These are phyloP conservation scores for Neosilurus hyrtlii DNA, from an alignment of 2,797 vertebrate species.

Conservation along the genomic window DNA sequence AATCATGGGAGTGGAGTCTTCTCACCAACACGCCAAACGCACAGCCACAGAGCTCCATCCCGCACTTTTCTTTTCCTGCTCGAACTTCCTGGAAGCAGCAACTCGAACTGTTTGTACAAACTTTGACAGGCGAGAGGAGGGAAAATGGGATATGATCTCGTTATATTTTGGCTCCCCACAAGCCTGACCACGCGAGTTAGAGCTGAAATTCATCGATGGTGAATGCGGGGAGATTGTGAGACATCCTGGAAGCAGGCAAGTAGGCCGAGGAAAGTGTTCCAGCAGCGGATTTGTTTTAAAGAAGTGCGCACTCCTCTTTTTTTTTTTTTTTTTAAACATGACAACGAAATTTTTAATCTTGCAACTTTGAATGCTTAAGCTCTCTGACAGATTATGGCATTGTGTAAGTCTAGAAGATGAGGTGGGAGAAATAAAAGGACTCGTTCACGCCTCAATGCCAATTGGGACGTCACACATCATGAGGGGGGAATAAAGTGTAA, in stretches of 20 bases:
- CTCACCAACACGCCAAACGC: not conserved
- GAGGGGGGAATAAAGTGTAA: not conserved
- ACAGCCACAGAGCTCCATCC: not conserved
- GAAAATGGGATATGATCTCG: slow-evolving; percentile 42
- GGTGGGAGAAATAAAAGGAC: slow-evolving; percentile 51
- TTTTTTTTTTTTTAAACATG: not conserved
- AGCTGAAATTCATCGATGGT: not conserved
- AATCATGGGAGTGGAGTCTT: not conserved
- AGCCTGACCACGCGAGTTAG: slow-evolving; percentile 45
- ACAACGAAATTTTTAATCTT: slow-evolving; percentile 44
- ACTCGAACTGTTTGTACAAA: slow-evolving; percentile 52
- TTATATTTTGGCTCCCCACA: slow-evolving; percentile 48
- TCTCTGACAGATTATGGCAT: slow-evolving; percentile 44
- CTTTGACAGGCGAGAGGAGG: slow-evolving; percentile 50
- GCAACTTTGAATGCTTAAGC: slow-evolving; percentile 47
- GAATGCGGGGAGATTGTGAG: slow-evolving; percentile 7
- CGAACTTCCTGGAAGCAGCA: slow-evolving; percentile 48
- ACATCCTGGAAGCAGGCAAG: slow-evolving; percentile 39
- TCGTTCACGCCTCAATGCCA: slow-evolving; percentile 84
- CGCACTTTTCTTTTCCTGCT: not conserved
- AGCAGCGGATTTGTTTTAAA: slow-evolving; percentile 43
- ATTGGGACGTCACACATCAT: slow-evolving; percentile 63
- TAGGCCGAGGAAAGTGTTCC: slow-evolving; percentile 21
- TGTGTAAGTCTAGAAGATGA: slow-evolving; percentile 14
- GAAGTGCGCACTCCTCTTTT: not conserved